phyloP scores from a whole-genome alignment of 2,888 invertebrate genomes.

The Hydrotaea cyrtoneurina region DNA sequence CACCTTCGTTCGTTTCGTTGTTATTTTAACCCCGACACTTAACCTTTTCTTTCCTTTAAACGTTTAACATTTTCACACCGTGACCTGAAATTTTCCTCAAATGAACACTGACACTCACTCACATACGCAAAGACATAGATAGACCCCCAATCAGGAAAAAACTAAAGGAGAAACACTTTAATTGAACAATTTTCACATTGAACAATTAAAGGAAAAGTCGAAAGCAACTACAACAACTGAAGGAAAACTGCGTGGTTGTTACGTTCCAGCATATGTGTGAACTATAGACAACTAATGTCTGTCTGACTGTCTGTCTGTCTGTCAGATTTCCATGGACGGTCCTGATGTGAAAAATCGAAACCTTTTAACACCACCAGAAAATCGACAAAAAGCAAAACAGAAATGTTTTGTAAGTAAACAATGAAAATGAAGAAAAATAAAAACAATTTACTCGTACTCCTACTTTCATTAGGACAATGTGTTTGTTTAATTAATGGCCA shows the following conservation, averaged over 20 bases:
- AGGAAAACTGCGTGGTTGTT: constrained; percentile 64
- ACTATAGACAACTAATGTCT: not conserved
- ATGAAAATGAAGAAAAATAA: constrained; percentile 36
- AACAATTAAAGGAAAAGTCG: constrained; percentile 59
- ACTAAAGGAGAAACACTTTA: constrained; percentile 63
- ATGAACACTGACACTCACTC: constrained; percentile 1
- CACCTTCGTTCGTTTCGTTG: constrained; percentile 38
- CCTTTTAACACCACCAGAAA: constrained; percentile 58
- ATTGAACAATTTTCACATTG: constrained; percentile 61
- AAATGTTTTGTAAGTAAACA: constrained; percentile 2
- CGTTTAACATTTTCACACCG: constrained; percentile 59
- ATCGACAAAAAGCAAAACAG: not conserved
- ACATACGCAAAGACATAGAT: constrained; percentile 6
- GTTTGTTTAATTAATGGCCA: constrained; percentile 63
- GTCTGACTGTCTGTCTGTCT: not conserved
- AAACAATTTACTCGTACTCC: constrained; percentile 10
- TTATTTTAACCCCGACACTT: constrained; percentile 59
- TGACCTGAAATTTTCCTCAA: constrained; percentile 62
- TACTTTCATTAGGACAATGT: constrained; percentile 57
- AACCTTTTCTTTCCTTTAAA: constrained; percentile 55
- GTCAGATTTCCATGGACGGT: constrained; percentile 43
- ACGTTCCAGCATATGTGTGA: not conserved
- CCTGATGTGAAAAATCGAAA: constrained; percentile 57
- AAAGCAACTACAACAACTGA: constrained; percentile 28
- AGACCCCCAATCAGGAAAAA: constrained; percentile 27